These are phyloP conservation scores for Spodoptera frugiperda DNA, from an alignment of 1,140 invertebrate genomes.

Conservation along the genomic window DNA sequence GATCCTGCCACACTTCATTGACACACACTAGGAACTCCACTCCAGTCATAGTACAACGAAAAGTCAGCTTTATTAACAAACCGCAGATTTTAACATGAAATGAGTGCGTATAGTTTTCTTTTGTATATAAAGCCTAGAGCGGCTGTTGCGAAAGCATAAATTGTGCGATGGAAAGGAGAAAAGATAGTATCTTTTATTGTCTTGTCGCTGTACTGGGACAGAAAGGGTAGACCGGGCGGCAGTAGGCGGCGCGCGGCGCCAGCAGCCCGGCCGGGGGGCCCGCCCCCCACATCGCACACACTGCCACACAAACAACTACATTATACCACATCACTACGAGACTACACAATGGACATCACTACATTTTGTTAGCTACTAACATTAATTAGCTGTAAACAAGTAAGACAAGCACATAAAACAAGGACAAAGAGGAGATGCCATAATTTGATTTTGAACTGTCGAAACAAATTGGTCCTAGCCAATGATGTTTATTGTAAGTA, in stretches of 20 bases:
- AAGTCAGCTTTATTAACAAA: background rate
- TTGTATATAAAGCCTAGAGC: background rate
- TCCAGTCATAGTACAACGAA: conserved; percentile 11
- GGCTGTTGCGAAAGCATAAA: background rate
- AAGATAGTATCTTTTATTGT: background rate
- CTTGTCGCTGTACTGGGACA: conserved; percentile 11
- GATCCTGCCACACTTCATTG: background rate
- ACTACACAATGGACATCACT: no score
- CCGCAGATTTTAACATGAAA: background rate
- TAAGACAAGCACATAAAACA: no score
- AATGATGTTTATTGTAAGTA: no score
- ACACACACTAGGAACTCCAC: background rate
- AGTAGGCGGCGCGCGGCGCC: background rate
- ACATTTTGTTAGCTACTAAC: no score
- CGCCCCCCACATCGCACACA: background rate
- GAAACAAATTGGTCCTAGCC: no score
- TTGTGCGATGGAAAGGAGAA: background rate
- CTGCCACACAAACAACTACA: conserved; percentile 39
- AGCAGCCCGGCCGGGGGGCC: conserved; percentile 10
- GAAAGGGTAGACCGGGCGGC: background rate
- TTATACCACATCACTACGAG: conserved; percentile 78
- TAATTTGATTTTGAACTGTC: no score
- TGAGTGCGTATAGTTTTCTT: background rate
- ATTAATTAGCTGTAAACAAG: no score
- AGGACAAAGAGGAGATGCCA: no score